These are phyloP conservation scores for Thecophora atra DNA, from an alignment of 2,888 invertebrate genomes.

Conservation along the genomic window DNA sequence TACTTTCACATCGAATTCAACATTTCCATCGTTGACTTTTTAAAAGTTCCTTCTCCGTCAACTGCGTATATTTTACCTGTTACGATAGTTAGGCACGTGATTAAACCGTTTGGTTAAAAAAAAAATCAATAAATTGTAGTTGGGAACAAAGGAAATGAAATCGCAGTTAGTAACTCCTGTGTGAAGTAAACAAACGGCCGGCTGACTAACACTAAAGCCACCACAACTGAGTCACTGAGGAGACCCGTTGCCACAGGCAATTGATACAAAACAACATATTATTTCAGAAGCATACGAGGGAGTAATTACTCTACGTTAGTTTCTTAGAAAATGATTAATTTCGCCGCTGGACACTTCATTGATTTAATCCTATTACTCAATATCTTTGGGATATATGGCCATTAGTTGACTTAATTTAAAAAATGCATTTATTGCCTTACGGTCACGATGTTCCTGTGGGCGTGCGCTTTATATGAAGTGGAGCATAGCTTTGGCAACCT, in stretches of 20 bases:
- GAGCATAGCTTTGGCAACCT: constrained; percentile 4
- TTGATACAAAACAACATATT: constrained; percentile 14
- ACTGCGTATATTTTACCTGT: background rate
- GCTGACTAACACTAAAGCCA: constrained; percentile 25
- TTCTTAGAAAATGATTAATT: background rate
- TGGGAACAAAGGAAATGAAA: too few species aligned
- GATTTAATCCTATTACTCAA: too few species aligned
- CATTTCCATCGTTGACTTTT: too few species aligned
- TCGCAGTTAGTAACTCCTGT: too few species aligned
- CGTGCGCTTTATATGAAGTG: background rate
- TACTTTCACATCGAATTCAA: too few species aligned
- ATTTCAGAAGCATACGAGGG: background rate
- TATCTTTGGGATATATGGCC: too few species aligned
- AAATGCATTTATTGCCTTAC: background rate
- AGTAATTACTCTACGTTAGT: background rate
- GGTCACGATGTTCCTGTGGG: background rate
- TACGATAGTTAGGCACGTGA: background rate
- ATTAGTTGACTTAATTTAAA: too few species aligned
- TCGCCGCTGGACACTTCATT: too few species aligned
- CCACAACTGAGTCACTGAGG: constrained; percentile 36
- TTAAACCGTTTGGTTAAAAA: constrained; percentile 10
- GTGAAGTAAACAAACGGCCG: background rate
- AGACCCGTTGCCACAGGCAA: constrained; percentile 30
- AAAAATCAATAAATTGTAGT: constrained; percentile 35
- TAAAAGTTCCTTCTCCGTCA: too few species aligned